Conservation (phyloP, 2,113 vertebrate genomes). For the Mirounga angustirostris region DNA sequence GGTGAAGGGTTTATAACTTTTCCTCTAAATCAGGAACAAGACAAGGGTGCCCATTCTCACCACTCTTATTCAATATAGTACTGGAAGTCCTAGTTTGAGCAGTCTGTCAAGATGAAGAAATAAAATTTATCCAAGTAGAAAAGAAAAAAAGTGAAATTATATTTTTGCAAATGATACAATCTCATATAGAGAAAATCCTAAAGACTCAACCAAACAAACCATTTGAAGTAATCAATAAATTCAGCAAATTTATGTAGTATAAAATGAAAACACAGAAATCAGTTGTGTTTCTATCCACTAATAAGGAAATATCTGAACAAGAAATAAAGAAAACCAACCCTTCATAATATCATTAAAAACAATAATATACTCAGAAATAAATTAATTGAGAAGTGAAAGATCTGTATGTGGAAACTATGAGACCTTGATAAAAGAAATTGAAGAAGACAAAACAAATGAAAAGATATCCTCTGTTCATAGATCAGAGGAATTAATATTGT, state of each 20-base stretch:
- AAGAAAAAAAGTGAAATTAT: not conserved
- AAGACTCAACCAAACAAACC: not conserved
- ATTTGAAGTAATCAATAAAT: not conserved
- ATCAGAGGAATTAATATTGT: not conserved
- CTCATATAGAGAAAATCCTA: not conserved
- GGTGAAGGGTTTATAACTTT: not conserved
- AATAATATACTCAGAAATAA: not conserved
- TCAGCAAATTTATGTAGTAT: not conserved
- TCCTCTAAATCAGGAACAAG: not conserved
- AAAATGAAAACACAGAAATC: not conserved
- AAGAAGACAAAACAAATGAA: not conserved
- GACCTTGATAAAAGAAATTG: not conserved
- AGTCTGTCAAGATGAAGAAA: not conserved
- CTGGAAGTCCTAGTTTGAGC: not conserved
- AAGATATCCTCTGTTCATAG: not conserved
- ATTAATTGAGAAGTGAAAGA: not conserved
- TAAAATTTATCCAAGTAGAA: not conserved
- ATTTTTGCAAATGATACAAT: not conserved
- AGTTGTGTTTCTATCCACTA: not conserved
- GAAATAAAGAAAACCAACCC: not conserved
- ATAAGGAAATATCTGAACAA: not conserved
- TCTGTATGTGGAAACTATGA: not conserved
- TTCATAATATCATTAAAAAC: not conserved
- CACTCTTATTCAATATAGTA: not conserved
- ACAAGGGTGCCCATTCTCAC: not conserved